Evolutionary conservation across 2,797 vertebrate species (phyloP).

Genomic region (Luscinia luscinia): DNA sequence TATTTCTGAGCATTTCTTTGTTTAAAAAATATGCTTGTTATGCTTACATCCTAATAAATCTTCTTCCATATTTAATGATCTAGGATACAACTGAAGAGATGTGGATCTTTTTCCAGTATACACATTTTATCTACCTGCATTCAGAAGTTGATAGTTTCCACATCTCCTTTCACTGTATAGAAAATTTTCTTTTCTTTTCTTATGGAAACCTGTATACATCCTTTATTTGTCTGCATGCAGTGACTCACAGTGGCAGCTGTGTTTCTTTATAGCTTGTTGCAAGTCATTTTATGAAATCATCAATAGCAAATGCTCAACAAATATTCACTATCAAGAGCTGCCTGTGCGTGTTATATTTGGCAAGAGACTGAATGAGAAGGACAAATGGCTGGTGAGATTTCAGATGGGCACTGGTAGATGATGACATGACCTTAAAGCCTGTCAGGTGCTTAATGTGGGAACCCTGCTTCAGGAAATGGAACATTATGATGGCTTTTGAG

Average conservation of each 20-base stretch:
- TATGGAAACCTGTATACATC: not conserved
- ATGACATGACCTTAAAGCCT: not conserved
- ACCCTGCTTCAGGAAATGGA: not conserved
- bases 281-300: constrained; percentile 9
- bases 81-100: not conserved
- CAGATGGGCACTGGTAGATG: not conserved
- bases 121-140: not conserved
- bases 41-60: not conserved
- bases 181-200: not conserved
- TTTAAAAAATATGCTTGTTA: not conserved
- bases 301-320: constrained; percentile 5
- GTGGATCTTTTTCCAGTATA: not conserved
- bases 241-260: constrained; percentile 13
- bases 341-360: not conserved
- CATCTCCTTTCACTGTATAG: not conserved
- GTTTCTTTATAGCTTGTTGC: constrained; percentile 14
- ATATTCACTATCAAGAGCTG: not conserved
- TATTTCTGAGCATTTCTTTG: not conserved
- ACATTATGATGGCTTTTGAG: not conserved
- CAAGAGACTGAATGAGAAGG: not conserved
- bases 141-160: not conserved
- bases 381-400: not conserved
- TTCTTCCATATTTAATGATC: not conserved
- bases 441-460: not conserved
- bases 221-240: constrained; percentile 29